These are phyloP conservation scores for Coremacera marginata DNA, from an alignment of 2,888 invertebrate genomes.

Conservation along the genomic window DNA sequence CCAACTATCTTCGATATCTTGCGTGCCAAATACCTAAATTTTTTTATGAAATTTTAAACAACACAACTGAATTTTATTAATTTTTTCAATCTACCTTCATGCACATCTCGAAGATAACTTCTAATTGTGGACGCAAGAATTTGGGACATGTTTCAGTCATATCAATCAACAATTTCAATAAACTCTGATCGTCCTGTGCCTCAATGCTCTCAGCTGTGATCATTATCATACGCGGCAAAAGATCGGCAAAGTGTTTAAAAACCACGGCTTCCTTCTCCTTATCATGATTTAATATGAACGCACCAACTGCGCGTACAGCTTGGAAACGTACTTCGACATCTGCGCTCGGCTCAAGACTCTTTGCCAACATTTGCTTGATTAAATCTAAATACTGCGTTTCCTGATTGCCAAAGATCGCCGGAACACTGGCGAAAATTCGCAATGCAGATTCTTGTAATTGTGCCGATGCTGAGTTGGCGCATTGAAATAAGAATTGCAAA, in stretches of 20 bases:
- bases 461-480: conserved; percentile 86
- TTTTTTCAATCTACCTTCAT: conserved; percentile 74
- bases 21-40: conserved; percentile 73
- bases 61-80: background rate
- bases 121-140: conserved; percentile 88
- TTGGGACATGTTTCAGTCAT: conserved; percentile 94
- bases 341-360: conserved; percentile 81
- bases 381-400: conserved; percentile 91
- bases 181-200: conserved; percentile 87
- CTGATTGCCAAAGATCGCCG: conserved; percentile 96
- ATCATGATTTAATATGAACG: conserved; percentile 88
- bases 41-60: background rate
- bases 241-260: conserved; percentile 88
- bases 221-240: conserved; percentile 83
- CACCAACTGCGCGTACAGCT: conserved; percentile 85
- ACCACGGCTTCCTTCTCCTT: conserved; percentile 90
- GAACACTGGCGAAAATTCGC: conserved; percentile 95
- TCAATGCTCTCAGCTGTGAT: conserved; percentile 83
- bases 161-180: conserved; percentile 94
- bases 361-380: conserved; percentile 94
- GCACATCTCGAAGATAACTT: conserved; percentile 87
- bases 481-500: conserved; percentile 93
- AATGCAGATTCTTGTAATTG: conserved; percentile 93
- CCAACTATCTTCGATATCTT: conserved; percentile 83
- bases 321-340: conserved; percentile 83